phyloP scores from a whole-genome alignment of 2,113 vertebrate species.

The Choloepus hoffmanni region DNA sequence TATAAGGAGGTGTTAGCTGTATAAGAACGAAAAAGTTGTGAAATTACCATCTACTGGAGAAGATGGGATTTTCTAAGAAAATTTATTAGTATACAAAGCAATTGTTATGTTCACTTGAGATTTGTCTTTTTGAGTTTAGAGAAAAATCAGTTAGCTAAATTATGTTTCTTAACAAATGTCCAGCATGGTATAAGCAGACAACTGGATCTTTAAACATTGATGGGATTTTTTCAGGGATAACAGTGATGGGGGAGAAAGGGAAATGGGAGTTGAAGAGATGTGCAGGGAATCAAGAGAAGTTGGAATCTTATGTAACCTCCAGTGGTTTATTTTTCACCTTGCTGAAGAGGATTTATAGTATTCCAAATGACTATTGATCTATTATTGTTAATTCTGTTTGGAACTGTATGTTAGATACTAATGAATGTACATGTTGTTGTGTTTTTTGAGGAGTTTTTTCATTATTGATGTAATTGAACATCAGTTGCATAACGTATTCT shows the following conservation, averaged over 20 bases:
- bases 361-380: neutral
- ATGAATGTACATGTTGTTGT: neutral
- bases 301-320: neutral
- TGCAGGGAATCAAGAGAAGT: neutral
- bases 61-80: neutral
- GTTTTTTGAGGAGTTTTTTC: neutral
- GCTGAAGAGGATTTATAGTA: neutral
- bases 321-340: neutral
- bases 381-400: conserved; percentile 22
- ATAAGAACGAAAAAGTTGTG: neutral
- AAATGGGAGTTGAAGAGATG: neutral
- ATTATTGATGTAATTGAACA: neutral
- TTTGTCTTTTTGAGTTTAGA: neutral
- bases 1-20: neutral
- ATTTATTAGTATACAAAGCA: neutral
- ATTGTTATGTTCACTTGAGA: neutral
- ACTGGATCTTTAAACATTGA: neutral
- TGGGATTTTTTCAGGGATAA: neutral
- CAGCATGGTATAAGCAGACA: neutral
- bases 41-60: neutral
- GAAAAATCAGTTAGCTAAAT: rapidly evolving
- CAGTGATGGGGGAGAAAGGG: neutral
- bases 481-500: neutral
- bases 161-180: neutral
- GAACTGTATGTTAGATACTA: neutral